These are phyloP conservation scores for Thecocarcelia acutangulata DNA, from an alignment of 2,888 invertebrate genomes.

Conservation along the genomic window DNA sequence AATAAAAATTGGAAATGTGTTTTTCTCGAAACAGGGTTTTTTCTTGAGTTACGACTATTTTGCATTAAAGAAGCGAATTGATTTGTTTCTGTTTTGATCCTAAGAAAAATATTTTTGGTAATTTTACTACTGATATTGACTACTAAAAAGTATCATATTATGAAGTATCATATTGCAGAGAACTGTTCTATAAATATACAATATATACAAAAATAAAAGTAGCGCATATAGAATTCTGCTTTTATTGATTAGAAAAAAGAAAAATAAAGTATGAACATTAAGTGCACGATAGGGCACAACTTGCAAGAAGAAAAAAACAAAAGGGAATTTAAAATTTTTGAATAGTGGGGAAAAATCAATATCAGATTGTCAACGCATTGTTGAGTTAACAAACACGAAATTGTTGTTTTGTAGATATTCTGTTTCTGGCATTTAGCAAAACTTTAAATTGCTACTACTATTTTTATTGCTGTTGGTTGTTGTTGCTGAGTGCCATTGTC, in stretches of 20 bases:
- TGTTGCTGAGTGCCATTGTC: slow-evolving; percentile 6
- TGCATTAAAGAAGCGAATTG: too few relatives aligned
- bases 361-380: slow-evolving; percentile 63
- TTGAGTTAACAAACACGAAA: slow-evolving; percentile 36
- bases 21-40: too few relatives aligned
- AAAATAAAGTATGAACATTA: slow-evolving; percentile 28
- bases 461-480: not conserved
- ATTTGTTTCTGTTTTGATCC: too few relatives aligned
- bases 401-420: slow-evolving; percentile 13
- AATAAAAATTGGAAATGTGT: too few relatives aligned
- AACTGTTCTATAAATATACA: too few relatives aligned
- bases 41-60: too few relatives aligned
- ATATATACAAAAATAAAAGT: too few relatives aligned
- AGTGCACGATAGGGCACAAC: slow-evolving; percentile 14
- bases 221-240: not conserved
- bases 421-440: slow-evolving; percentile 36
- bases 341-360: slow-evolving; percentile 3
- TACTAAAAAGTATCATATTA: too few relatives aligned
- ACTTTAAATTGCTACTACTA: slow-evolving; percentile 8
- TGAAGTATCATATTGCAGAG: too few relatives aligned
- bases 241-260: not conserved
- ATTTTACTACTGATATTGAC: too few relatives aligned
- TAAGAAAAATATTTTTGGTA: too few relatives aligned
- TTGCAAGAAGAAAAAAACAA: slow-evolving; percentile 24
- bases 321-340: not conserved